Base-by-base conservation (phyloP, 2,113 vertebrate genomes). In the Podarcis cretensis region DNA sequence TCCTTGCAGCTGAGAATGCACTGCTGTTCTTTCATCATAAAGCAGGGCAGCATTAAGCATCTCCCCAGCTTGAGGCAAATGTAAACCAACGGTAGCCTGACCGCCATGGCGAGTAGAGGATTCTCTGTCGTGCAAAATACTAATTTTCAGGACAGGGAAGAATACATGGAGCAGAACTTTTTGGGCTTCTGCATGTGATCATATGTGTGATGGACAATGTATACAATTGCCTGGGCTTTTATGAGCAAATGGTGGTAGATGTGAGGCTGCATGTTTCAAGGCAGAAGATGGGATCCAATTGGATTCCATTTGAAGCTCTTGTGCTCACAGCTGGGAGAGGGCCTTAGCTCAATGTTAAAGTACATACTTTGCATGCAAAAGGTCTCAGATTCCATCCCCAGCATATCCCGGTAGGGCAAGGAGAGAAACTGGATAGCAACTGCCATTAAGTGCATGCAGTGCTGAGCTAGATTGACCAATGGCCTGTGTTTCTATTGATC, bases 21-120 rank as follows among this genome's bases (percentile, higher is more conserved):
- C 77, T 48, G 40, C 85, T 87, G 63, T 87, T 87, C 21, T 37
- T 23, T 69, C 37, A 80, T 80, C 40, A 80, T 71, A 25, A 86
- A 71, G 65, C 40, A 69, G 40, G 65, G 7, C 23, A 35, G 66
- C 65, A 59, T 30, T 81, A 25, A 14, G 65, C 43, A 59, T 71
- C 43, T 12, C 59, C 74, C 43, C 85, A 80, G 77, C 77, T 87
- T 87, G 77, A 32, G 20, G 77, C 71, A 87, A 69, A 87, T 81
- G 40, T 69, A 87, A 87, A 69, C 76, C 43, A 86, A 79, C n/a
- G 1, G 63, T 77, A 77, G 74, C 35, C 4, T 86, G 59, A 25
- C 25, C 57, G 66, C 4, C 37, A 35, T 54, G n/a, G 65, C 12
- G 14, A 87, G n/a, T 57, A 40, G 25, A 71, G 12, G 32, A 18